Conservation (phyloP, 23 tunicate genomes). For the Ascidia mentula region DNA sequence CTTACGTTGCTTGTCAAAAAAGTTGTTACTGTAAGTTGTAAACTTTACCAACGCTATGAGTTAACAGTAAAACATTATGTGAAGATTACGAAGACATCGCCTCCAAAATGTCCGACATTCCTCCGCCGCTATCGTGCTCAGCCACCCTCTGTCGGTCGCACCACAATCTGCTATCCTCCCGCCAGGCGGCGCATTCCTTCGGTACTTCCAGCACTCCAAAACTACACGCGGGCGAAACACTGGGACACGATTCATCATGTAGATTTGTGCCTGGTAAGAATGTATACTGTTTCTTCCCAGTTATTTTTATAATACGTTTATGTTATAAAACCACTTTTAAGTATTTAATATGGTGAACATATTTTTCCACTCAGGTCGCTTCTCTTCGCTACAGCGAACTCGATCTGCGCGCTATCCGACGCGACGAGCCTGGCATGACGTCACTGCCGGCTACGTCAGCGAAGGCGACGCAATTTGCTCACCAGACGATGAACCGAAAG, state of each 20-base stretch:
- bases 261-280: conserved; percentile 44
- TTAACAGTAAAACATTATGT: not conserved
- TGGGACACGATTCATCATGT: conserved; percentile 35
- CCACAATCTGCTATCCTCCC: conserved; percentile 35
- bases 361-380: conserved; percentile 42
- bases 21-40: too few relatives aligned
- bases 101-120: conserved; percentile 18
- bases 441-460: conserved; percentile 35
- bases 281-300: too few relatives aligned
- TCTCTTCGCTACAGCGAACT: conserved; percentile 68
- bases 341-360: too few relatives aligned
- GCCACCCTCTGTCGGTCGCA: conserved; percentile 53
- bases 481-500: conserved; percentile 12
- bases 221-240: conserved; percentile 74
- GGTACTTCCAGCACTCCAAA: conserved; percentile 37
- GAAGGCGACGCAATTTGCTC: conserved; percentile 28
- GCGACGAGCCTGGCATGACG: conserved; percentile 69
- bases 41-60: too few relatives aligned
- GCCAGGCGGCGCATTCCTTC: conserved; percentile 23
- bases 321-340: too few relatives aligned
- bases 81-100: conserved; percentile 32
- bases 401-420: conserved; percentile 59
- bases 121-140: conserved; percentile 41
- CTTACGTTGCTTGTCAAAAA: too few relatives aligned
- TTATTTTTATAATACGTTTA: too few relatives aligned